Base-by-base conservation (phyloP, 2,797 vertebrate genomes). In the Hemibagrus guttatus region DNA sequence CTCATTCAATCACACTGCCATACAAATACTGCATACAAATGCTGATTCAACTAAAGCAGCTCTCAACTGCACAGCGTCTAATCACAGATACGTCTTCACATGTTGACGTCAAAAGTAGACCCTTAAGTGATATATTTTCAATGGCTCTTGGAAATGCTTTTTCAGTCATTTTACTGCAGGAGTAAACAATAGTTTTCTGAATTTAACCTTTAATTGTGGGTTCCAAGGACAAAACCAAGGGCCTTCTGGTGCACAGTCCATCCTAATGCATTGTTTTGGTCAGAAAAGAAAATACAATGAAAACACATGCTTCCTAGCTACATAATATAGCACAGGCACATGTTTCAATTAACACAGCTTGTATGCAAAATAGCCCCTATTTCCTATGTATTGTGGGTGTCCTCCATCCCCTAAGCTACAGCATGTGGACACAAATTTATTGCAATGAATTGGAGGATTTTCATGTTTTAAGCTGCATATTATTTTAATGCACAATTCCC, bases 11-110 rank as follows among this genome's bases (percentile, higher is more conserved):
- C 78, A 84, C n/a, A 76, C 21, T 79, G 66, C 69, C 58, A 83
- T 56, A 80, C 54, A 69, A 87, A 86, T 68, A 66, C 86, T 71
- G 83, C 83, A 74, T 76, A 64, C 84, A 85, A 85, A 85, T 85
- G 83, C 64, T 82, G 82, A 63, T 63, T 83, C 69, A 72, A 52
- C 4, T 83, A 42, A 76, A 75, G 59, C 59, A 39, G 28, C 58
- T 56, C 79, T n/a, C 35, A 75, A 56, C 69, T 75, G 69, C 79
- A 63, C 46, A 78, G 54, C 17, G 1, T 42, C 84, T 83, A 26
- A 80, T 80, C 84, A 72, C 23, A 49, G 69, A 75, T n/a, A 71
- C 52, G 11, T 72, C 66, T 56, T 64, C 39, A 81, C 8, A 11
- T 74, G 58, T n/a, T 81, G 42, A 72, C 13, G 42, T 26, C 23